A percentile compares a stretch with the other conserved stretches of the same genome.
Conservation (phyloP, 2,797 vertebrate species). For the Ambastaia sidthimunki region DNA sequence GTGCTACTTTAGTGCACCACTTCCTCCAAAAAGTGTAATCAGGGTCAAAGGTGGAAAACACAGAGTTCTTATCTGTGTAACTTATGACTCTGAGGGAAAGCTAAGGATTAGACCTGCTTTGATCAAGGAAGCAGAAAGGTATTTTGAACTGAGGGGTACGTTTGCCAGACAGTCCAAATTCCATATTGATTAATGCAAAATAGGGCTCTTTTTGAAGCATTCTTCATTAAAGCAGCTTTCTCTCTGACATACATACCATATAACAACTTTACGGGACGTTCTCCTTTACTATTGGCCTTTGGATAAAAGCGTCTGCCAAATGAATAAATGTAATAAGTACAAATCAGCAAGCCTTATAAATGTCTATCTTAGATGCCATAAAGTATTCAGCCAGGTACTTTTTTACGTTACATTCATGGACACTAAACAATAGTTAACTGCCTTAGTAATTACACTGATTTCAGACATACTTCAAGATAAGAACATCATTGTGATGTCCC, state of each 20-base stretch:
- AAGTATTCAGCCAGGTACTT: conserved; percentile 2
- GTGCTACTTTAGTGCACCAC: conserved; percentile 39
- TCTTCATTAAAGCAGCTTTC: neutral
- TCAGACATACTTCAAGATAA: neutral
- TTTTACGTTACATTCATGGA: neutral
- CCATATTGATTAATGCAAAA: conserved; percentile 45
- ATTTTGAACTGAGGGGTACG: conserved; percentile 19
- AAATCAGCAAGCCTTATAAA: neutral
- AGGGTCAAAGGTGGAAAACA: conserved; percentile 54
- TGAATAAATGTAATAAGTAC: too few relatives aligned
- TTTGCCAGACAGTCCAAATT: conserved; percentile 48
- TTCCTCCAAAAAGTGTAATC: conserved; percentile 51
- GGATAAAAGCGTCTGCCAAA: too few relatives aligned
- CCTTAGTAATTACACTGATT: neutral
- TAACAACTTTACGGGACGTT: neutral
- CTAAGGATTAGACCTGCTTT: conserved; percentile 45
- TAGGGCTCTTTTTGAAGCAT: conserved; percentile 24
- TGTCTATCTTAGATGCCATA: conserved; percentile 18
- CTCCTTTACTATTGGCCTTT: neutral
- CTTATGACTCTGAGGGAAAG: conserved; percentile 29
- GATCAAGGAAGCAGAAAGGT: conserved; percentile 36
- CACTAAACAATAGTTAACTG: neutral
- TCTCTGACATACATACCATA: neutral
- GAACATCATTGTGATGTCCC: conserved; percentile 37
- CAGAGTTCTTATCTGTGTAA: conserved; percentile 47